A percentile compares a stretch with the other conserved stretches of the same genome.
Conservation (phyloP, 30 jellyfish, hydroid and myxozoan genomes). For the Aurelia sp. region DNA sequence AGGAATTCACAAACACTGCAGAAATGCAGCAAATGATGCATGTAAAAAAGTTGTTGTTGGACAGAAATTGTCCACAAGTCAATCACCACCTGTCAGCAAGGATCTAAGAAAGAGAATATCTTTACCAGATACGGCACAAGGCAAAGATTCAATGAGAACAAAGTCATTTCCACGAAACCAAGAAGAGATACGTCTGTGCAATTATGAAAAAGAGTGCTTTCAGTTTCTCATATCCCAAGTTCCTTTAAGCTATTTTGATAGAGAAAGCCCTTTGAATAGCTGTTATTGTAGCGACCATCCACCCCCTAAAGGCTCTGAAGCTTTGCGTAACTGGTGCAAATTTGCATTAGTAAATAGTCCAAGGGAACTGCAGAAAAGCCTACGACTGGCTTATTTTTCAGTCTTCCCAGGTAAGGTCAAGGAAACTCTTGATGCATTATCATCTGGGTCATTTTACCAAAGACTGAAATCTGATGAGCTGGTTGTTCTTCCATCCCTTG, state of each 20-base stretch:
- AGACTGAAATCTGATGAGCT: constrained; percentile 68
- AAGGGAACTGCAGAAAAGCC: constrained; percentile 34
- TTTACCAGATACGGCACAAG: constrained; percentile 11
- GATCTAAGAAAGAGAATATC: constrained; percentile 30
- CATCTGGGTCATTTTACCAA: constrained; percentile 64
- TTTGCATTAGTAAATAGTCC: constrained; percentile 58
- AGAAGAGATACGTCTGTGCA: constrained; percentile 1
- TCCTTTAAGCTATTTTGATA: constrained; percentile 53
- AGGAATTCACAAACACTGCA: constrained; percentile 86
- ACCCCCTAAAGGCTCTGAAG: not conserved
- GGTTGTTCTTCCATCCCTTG: constrained; percentile 60
- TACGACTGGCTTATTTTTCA: constrained; percentile 49
- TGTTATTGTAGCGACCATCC: constrained; percentile 61
- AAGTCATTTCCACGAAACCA: constrained; percentile 8
- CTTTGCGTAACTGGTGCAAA: constrained; percentile 63
- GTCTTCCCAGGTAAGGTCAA: constrained; percentile 61
- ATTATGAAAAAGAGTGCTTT: constrained; percentile 46
- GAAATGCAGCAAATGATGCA: constrained; percentile 68
- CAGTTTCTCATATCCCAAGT: constrained; percentile 46
- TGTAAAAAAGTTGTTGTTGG: constrained; percentile 81
- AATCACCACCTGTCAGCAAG: constrained; percentile 10
- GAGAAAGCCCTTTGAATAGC: constrained; percentile 31
- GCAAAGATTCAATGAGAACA: not conserved
- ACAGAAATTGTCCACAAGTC: constrained; percentile 47
- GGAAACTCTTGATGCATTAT: constrained; percentile 67